A percentile compares a stretch with the other conserved stretches of the same genome.
phyloP scores from a whole-genome alignment of 2,113 vertebrate species.

The Regulus satrapa region DNA sequence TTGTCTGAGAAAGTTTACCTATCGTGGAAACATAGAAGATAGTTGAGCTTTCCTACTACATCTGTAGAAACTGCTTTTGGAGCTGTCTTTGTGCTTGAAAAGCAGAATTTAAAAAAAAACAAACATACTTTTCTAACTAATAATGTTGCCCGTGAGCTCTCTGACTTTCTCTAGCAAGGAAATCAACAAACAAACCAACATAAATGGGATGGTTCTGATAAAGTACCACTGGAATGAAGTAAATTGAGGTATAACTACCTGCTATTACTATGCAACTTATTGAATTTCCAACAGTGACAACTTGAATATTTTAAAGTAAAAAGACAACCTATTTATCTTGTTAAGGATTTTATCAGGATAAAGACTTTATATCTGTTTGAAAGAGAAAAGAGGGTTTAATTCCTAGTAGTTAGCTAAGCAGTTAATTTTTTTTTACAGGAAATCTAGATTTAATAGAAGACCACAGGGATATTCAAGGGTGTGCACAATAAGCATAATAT shows the following conservation, averaged over 20 bases:
- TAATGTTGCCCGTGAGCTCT: background rate
- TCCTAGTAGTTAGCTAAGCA: conserved; percentile 55
- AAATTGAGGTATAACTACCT: background rate
- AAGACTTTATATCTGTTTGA: background rate
- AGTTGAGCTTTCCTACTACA: background rate
- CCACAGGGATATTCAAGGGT: conserved; percentile 75
- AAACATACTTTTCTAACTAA: background rate
- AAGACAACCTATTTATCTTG: background rate
- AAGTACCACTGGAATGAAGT: background rate
- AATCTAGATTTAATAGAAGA: conserved; percentile 63
- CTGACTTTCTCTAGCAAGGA: background rate
- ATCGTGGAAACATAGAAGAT: background rate
- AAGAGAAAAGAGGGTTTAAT: background rate
- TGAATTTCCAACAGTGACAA: background rate
- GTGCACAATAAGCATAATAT: conserved; percentile 75
- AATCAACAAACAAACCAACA: background rate
- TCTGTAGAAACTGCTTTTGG: background rate
- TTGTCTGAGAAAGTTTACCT: background rate
- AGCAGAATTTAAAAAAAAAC: background rate
- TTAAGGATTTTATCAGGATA: background rate
- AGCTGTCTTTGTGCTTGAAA: background rate
- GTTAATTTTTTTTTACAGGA: conserved; percentile 52
- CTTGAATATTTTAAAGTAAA: background rate
- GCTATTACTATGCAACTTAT: background rate
- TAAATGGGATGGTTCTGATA: background rate